These are phyloP conservation scores for Amazona guildingii DNA, from an alignment of 2,113 vertebrate genomes.

Conservation along the genomic window DNA sequence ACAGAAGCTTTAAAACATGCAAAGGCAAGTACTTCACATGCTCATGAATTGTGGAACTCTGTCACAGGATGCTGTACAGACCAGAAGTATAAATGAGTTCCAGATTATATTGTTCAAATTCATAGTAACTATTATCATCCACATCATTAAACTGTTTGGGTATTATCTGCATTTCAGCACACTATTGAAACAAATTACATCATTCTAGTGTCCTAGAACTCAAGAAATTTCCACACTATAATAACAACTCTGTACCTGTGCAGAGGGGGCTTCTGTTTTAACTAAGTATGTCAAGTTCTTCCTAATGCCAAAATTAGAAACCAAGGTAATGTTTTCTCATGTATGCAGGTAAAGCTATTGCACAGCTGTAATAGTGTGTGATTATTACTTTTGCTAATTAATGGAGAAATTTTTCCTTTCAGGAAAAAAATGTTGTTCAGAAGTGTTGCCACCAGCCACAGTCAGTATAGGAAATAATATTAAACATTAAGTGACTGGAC, in stretches of 20 bases:
- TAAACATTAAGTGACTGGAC: not conserved
- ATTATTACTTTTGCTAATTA: not conserved
- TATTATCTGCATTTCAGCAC: not conserved
- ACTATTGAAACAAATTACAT: not conserved
- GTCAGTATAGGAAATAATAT: not conserved
- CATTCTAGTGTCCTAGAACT: not conserved
- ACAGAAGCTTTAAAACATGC: not conserved
- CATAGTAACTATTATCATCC: not conserved
- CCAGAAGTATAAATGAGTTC: not conserved
- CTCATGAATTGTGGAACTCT: not conserved
- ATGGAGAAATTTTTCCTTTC: not conserved
- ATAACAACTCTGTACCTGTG: not conserved
- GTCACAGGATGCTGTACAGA: not conserved
- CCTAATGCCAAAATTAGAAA: not conserved
- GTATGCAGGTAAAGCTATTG: not conserved
- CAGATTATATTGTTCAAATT: not conserved
- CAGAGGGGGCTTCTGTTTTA: not conserved
- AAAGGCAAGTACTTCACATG: not conserved
- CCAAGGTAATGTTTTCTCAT: not conserved
- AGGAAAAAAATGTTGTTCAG: not conserved
- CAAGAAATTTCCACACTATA: not conserved
- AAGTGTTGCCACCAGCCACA: not conserved
- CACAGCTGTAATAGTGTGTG: not conserved
- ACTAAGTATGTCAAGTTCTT: not conserved
- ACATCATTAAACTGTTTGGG: not conserved